Evolutionary conservation across 1,140 invertebrate genomes (phyloP), one percentile per base, ranked within the genome.

Genomic region (Diabrotica virgifera): DNA sequence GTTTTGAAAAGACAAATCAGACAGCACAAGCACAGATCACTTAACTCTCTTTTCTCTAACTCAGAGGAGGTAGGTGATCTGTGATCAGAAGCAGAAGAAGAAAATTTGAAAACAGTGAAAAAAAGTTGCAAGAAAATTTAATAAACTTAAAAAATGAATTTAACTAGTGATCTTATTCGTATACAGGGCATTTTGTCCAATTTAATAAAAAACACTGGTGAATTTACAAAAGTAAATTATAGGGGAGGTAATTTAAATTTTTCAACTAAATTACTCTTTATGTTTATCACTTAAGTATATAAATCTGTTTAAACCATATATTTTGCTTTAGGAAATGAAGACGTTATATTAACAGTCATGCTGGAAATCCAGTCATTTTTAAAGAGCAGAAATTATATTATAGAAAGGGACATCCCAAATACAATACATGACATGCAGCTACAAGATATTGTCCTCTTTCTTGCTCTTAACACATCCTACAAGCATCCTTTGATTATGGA

Each of bases 391-490:
- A 62, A 63, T 4, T 73, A 74, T 52, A 62, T 72, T 0, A 62
- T 58, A 62, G 57, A 68, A 10, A 53, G 46, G 9, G 68, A 67
- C 52, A 54, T 60, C 37, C 68, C 56, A 53, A 36, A 40, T 10
- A 57, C 56, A 12, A 10, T 46, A n/a, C 65, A 67, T 54, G 51
- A 59, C 12, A 60, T 65, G 13, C 53, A 71, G 54, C 36, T 76
- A 36, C 60, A 68, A 50, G 66, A 76, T 52, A 69, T 77, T 6
- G 46, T 71, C 5, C 58, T 74, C 5, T 76, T 77, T 52, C 60
- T 77, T 5, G 69, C 74, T 53, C 52, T 77, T 14, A 77, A 77
- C 63, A 74, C 74, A 7, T 63, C 70, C 55, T 74, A 71, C 59
- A 71, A 71, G 38, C 63, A 55, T 36, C 12, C 67, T n/a, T 36